phyloP scores from a whole-genome alignment of 2,113 vertebrate species.

The Megaceryle maxima region DNA sequence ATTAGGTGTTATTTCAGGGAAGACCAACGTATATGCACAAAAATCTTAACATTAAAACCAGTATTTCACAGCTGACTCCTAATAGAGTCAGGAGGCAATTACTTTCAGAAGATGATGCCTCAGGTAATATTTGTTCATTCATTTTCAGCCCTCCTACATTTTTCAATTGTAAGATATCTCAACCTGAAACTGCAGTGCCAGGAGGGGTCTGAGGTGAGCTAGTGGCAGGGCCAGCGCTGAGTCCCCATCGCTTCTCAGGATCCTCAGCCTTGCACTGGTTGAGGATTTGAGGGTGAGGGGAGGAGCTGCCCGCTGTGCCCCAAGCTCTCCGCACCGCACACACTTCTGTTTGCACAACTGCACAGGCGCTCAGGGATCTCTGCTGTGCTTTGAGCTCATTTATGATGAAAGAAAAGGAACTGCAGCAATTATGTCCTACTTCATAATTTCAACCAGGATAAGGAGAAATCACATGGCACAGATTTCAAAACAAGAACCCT shows the following conservation, averaged over 20 bases:
- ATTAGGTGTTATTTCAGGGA: neutral
- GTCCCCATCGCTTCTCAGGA: neutral
- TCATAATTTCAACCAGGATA: neutral
- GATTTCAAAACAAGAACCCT: neutral
- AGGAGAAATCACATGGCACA: neutral
- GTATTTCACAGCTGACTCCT: neutral
- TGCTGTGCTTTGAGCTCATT: neutral
- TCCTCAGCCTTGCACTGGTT: neutral
- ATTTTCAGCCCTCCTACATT: neutral
- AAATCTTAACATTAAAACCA: neutral
- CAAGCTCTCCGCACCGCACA: neutral
- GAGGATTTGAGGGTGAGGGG: neutral
- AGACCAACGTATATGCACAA: neutral
- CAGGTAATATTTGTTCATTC: neutral
- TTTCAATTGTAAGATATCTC: neutral
- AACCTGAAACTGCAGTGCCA: accelerated
- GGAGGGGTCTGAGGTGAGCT: neutral
- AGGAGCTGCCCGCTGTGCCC: accelerated
- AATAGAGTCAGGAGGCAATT: neutral
- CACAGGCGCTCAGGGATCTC: neutral
- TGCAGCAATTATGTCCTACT: neutral
- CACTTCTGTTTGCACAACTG: neutral
- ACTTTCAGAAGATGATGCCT: neutral
- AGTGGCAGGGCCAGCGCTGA: accelerated
- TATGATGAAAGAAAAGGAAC: neutral